A percentile compares a stretch with the other conserved stretches of the same genome.
phyloP scores from a whole-genome alignment of 2,113 vertebrate species.

The Carassius gibelio region DNA sequence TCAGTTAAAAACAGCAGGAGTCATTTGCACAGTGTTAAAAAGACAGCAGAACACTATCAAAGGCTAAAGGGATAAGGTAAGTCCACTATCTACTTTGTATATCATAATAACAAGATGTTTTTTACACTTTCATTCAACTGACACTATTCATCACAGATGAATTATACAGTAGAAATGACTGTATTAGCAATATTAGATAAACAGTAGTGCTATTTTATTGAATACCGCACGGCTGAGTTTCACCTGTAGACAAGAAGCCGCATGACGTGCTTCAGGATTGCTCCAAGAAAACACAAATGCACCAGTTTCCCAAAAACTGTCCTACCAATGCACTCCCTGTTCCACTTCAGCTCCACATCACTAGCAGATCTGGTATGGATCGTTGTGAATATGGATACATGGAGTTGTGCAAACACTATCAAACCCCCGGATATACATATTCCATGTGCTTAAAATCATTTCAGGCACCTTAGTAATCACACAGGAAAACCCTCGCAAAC shows the following conservation, averaged over 20 bases:
- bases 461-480: background rate
- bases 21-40: background rate
- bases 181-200: background rate
- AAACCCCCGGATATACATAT: background rate
- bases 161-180: background rate
- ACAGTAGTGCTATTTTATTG: background rate
- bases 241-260: background rate
- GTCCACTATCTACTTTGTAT: background rate
- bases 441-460: background rate
- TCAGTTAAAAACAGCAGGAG: slow-evolving; percentile 14
- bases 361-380: background rate
- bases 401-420: background rate
- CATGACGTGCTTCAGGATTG: background rate
- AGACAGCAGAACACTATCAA: background rate
- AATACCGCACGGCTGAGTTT: background rate
- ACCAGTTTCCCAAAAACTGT: background rate
- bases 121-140: background rate
- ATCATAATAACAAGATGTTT: too few relatives aligned
- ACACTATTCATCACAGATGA: background rate
- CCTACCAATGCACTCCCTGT: background rate
- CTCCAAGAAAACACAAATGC: slow-evolving; percentile 5
- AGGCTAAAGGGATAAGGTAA: background rate
- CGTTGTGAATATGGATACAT: background rate
- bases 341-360: background rate
- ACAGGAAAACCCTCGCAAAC: background rate